A percentile compares a stretch with the other conserved stretches of the same genome.
Conservation (phyloP, 2,797 vertebrate species). For the Hypotaenidia philippensis region DNA sequence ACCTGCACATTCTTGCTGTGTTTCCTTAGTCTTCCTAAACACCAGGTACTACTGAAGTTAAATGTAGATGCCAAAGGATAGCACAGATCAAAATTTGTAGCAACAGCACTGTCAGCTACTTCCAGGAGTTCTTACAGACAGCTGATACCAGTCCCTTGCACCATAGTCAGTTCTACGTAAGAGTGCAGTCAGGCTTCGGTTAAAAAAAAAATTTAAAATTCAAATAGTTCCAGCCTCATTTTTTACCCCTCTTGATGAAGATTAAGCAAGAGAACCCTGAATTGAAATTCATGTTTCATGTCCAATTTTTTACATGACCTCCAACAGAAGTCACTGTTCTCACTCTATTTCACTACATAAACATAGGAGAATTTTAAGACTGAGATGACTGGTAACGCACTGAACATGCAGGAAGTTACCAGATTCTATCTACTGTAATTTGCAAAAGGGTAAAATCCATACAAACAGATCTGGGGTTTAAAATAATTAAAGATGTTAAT, state of each 20-base stretch:
- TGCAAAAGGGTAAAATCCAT: background rate
- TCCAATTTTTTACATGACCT: background rate
- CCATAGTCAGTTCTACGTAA: background rate
- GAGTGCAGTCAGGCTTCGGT: constrained; percentile 52
- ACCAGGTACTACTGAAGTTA: background rate
- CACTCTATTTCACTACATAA: background rate
- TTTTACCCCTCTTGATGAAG: background rate
- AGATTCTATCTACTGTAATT: background rate
- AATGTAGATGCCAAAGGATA: background rate
- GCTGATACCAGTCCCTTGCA: background rate
- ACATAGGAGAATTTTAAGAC: background rate
- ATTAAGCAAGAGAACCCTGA: background rate
- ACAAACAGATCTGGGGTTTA: background rate
- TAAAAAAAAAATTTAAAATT: background rate
- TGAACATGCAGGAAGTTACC: background rate
- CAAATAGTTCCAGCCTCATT: background rate
- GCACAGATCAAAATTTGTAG: background rate
- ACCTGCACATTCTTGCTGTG: background rate
- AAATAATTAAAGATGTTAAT: background rate
- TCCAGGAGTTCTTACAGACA: background rate
- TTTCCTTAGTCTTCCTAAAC: background rate
- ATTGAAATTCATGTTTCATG: background rate
- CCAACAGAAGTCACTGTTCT: background rate
- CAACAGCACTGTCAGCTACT: background rate
- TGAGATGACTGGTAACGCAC: fast-evolving